Evolutionary conservation across 2,113 vertebrate genomes (phyloP).

Genomic region (Oplegnathus fasciatus): DNA sequence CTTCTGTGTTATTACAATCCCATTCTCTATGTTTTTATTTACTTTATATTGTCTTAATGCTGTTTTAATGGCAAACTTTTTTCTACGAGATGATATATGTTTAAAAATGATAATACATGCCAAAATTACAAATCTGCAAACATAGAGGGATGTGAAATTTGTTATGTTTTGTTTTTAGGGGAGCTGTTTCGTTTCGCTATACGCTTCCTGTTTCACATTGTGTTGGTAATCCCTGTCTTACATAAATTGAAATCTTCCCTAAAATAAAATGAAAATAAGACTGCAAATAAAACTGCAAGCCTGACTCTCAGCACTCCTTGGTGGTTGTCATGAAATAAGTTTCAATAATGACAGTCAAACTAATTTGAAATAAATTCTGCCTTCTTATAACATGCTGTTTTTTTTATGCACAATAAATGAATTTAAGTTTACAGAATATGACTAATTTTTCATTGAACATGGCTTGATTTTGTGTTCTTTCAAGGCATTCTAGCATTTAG

Average conservation of each 20-base stretch:
- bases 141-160: slow-evolving; percentile 32
- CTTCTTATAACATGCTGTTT: slow-evolving; percentile 25
- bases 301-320: slow-evolving; percentile 6
- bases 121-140: slow-evolving; percentile 52
- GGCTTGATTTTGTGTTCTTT: background rate
- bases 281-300: slow-evolving; percentile 17
- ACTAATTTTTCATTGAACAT: background rate
- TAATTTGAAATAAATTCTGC: slow-evolving; percentile 1
- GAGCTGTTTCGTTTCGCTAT: slow-evolving; percentile 31
- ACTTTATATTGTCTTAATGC: slow-evolving; percentile 68
- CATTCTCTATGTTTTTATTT: slow-evolving; percentile 44
- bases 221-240: slow-evolving; percentile 56
- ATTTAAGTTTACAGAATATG: slow-evolving; percentile 33
- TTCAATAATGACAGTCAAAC: background rate
- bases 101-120: slow-evolving; percentile 43
- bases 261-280: slow-evolving; percentile 46
- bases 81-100: slow-evolving; percentile 63
- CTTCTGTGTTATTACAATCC: slow-evolving; percentile 42
- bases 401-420: slow-evolving; percentile 62
- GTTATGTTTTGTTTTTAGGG: slow-evolving; percentile 22
- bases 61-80: slow-evolving; percentile 67
- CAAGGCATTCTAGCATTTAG: background rate
- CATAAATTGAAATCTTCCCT: slow-evolving; percentile 23
- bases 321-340: background rate
- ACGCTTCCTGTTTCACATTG: slow-evolving; percentile 47